A percentile compares a stretch with the other conserved stretches of the same genome.
Evolutionary conservation across 2,888 invertebrate species (phyloP).

Genomic region (Nephrotoma guestfalica): DNA sequence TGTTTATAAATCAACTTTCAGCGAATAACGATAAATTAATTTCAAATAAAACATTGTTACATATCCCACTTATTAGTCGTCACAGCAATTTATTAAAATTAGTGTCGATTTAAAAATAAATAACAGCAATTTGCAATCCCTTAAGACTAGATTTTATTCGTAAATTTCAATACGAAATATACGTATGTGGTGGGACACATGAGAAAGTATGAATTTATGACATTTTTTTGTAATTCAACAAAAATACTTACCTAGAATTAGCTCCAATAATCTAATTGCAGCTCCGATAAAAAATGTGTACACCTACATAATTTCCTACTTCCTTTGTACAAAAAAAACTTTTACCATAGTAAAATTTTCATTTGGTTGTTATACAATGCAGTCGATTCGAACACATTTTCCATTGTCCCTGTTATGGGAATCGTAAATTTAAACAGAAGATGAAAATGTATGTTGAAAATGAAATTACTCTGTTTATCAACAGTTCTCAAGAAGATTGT

Average conservation of each 20-base stretch:
- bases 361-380: neutral
- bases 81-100: no score
- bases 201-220: neutral
- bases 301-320: no score
- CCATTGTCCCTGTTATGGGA: neutral
- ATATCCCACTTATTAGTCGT: no score
- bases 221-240: neutral
- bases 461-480: neutral
- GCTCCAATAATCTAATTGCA: no score
- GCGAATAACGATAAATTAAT: no score
- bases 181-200: no score
- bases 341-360: no score
- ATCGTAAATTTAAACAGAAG: neutral
- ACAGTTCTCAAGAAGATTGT: neutral
- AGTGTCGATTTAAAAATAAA: neutral
- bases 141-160: neutral
- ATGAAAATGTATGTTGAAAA: neutral
- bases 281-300: no score
- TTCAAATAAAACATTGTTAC: no score
- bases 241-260: no score
- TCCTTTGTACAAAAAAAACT: no score
- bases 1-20: no score
- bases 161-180: neutral
- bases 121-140: neutral
- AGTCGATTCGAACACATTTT: neutral